Conservation (phyloP, 2,888 invertebrate genomes). For the Acanthococcus lagerstroemiae region DNA sequence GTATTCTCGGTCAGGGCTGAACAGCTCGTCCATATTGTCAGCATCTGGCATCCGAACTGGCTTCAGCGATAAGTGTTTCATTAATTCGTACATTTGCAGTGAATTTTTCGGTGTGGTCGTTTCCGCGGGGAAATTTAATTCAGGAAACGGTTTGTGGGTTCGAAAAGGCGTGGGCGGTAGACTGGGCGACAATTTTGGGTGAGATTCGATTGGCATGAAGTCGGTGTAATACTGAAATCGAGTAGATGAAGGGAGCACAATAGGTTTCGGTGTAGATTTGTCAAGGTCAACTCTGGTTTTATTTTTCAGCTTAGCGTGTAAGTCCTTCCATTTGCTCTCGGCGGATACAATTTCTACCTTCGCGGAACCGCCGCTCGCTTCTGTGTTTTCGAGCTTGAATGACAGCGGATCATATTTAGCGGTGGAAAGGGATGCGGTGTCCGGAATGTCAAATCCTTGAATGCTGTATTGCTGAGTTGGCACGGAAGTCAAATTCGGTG, state of each 20-base stretch:
- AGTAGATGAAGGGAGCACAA: background rate
- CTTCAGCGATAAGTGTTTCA: conserved; percentile 10
- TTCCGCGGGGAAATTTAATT: no score
- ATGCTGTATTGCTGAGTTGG: background rate
- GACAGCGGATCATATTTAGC: background rate
- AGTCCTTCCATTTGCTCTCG: background rate
- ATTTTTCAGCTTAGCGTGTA: no score
- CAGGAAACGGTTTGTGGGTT: no score
- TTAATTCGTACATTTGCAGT: conserved; percentile 14
- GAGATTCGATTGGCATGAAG: no score
- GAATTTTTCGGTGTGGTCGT: no score
- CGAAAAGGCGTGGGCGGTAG: no score
- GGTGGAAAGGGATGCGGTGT: background rate
- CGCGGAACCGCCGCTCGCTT: background rate
- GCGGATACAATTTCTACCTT: background rate
- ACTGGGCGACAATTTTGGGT: background rate
- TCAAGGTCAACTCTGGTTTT: no score
- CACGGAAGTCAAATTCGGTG: background rate
- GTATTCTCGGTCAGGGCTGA: background rate
- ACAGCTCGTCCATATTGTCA: background rate
- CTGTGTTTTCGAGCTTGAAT: no score
- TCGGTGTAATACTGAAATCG: background rate
- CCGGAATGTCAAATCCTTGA: background rate
- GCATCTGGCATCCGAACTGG: background rate
- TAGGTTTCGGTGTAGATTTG: no score